phyloP scores from a whole-genome alignment of 1,140 invertebrate genomes.

The Diachasmimorpha longicaudata region DNA sequence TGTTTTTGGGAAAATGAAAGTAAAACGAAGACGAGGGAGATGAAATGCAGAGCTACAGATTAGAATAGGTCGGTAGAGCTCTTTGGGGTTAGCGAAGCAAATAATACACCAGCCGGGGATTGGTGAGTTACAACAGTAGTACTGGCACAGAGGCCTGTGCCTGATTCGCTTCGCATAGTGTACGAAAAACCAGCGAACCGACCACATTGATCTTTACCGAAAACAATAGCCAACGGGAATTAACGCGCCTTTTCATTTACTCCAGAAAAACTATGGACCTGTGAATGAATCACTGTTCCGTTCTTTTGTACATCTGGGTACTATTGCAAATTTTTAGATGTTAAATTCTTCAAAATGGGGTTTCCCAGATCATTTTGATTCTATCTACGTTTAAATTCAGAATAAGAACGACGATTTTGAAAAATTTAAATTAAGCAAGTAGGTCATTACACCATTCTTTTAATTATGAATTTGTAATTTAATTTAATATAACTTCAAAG shows the following conservation, averaged over 20 bases:
- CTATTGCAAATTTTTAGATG: not conserved
- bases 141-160: not conserved
- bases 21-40: slow-evolving; percentile 20
- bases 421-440: no score
- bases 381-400: no score
- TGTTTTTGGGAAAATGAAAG: not conserved
- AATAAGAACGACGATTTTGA: no score
- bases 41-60: not conserved
- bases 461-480: no score
- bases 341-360: no score
- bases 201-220: slow-evolving; percentile 55
- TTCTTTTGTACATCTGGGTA: not conserved
- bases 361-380: no score
- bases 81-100: slow-evolving; percentile 50
- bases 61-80: slow-evolving; percentile 37
- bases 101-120: slow-evolving; percentile 41
- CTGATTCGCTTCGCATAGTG: slow-evolving; percentile 28
- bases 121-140: no score
- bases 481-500: no score
- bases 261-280: slow-evolving; percentile 45
- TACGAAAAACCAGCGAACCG: slow-evolving; percentile 49
- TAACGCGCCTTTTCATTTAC: slow-evolving; percentile 45
- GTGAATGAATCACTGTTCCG: not conserved
- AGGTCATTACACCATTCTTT: no score
- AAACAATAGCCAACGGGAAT: slow-evolving; percentile 45